Evolutionary conservation across 2,797 vertebrate species (phyloP).

Genomic region (Rallus crepitans): DNA sequence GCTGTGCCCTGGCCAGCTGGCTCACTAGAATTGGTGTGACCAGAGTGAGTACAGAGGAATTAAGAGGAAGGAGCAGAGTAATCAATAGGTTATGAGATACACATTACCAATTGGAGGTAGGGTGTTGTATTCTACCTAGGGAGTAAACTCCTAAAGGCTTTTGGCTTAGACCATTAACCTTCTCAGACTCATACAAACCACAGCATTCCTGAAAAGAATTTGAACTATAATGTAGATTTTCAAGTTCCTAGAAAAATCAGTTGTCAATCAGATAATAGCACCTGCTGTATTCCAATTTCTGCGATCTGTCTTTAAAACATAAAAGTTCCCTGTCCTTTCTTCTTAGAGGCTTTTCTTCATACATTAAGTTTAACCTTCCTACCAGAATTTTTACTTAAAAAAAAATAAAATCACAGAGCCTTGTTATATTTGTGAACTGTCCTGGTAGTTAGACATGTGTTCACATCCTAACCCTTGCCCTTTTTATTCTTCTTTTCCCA

Average conservation of each 20-base stretch:
- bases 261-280: not conserved
- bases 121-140: not conserved
- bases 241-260: not conserved
- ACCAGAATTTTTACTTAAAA: not conserved
- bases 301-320: not conserved
- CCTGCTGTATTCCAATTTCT: not conserved
- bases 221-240: not conserved
- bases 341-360: not conserved
- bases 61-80: not conserved
- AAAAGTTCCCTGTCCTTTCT: not conserved
- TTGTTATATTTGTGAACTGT: not conserved
- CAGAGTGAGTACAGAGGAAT: not conserved
- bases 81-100: not conserved
- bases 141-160: not conserved
- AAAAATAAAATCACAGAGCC: not conserved
- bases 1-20: not conserved
- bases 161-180: not conserved
- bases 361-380: not conserved
- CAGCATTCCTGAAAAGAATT: not conserved
- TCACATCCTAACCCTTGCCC: not conserved
- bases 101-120: not conserved
- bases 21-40: not conserved
- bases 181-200: not conserved
- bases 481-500: not conserved
- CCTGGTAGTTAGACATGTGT: not conserved